Evolutionary conservation across 2,113 vertebrate species (phyloP).

Genomic region (Spizaetus ornatus): DNA sequence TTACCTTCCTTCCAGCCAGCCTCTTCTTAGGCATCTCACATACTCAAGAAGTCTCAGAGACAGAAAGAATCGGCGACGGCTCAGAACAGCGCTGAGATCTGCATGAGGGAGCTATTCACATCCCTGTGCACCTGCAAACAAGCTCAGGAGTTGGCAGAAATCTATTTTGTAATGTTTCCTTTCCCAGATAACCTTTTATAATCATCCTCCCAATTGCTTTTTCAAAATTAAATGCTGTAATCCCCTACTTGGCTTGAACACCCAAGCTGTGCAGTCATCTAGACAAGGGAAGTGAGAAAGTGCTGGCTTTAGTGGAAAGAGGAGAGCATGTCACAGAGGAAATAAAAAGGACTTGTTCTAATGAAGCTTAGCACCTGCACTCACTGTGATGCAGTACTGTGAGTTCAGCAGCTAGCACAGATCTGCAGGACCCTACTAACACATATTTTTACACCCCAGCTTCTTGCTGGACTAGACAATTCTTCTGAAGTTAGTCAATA

Average conservation of each 20-base stretch:
- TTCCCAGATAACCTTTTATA: slow-evolving; percentile 22
- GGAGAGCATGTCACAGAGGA: not conserved
- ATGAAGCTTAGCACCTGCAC: not conserved
- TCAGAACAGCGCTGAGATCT: not conserved
- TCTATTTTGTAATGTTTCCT: not conserved
- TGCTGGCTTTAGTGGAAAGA: not conserved
- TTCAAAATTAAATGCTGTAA: slow-evolving; percentile 7
- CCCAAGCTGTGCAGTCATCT: not conserved
- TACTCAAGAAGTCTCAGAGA: not conserved
- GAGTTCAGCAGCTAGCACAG: not conserved
- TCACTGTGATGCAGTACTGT: not conserved
- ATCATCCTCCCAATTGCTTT: not conserved
- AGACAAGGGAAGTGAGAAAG: not conserved
- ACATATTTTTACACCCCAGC: not conserved
- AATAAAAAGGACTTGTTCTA: not conserved
- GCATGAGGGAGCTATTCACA: not conserved
- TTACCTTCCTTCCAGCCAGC: not conserved
- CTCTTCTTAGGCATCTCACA: not conserved
- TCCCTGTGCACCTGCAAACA: not conserved
- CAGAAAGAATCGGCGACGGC: fast-evolving
- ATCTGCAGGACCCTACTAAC: not conserved
- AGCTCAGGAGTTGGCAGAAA: not conserved
- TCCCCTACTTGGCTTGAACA: not conserved
- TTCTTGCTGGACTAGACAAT: not conserved
- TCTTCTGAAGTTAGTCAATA: not conserved